A percentile compares a stretch with the other conserved stretches of the same genome.
Conservation (phyloP, 2,113 vertebrate species). For the Hippocampus mohnikei region DNA sequence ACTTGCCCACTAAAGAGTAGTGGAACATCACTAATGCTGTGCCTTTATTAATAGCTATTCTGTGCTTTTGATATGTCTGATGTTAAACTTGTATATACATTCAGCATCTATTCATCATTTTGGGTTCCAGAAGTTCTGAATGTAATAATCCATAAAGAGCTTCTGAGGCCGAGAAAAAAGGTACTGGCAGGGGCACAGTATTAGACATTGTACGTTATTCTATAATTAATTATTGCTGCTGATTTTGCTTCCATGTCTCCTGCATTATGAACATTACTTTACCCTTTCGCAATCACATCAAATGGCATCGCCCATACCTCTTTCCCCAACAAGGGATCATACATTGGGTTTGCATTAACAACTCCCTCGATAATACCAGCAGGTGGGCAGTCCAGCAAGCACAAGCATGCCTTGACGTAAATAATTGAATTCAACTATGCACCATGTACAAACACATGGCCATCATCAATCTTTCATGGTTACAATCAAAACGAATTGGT, state of each 20-base stretch:
- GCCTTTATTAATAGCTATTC: neutral
- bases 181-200: neutral
- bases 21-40: too few relatives aligned
- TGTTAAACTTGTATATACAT: neutral
- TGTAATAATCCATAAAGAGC: neutral
- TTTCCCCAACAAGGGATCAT: neutral
- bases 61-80: neutral
- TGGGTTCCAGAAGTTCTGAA: neutral
- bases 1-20: too few relatives aligned
- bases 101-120: neutral
- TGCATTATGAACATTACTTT: constrained; percentile 30
- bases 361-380: constrained; percentile 15
- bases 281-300: constrained; percentile 32
- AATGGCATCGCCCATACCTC: constrained; percentile 2
- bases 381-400: constrained; percentile 23
- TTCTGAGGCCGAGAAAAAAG: neutral
- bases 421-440: constrained; percentile 53
- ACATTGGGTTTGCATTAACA: constrained; percentile 18
- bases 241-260: constrained; percentile 5
- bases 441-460: constrained; percentile 46
- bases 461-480: constrained; percentile 57
- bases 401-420: constrained; percentile 27
- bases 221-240: constrained; percentile 10
- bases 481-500: constrained; percentile 58
- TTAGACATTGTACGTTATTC: constrained; percentile 27